Percentiles rank a stretch among this genome's conserved stretches.
phyloP scores from a whole-genome alignment of 2,888 invertebrate species.

The Stenolophus ochropezus region DNA sequence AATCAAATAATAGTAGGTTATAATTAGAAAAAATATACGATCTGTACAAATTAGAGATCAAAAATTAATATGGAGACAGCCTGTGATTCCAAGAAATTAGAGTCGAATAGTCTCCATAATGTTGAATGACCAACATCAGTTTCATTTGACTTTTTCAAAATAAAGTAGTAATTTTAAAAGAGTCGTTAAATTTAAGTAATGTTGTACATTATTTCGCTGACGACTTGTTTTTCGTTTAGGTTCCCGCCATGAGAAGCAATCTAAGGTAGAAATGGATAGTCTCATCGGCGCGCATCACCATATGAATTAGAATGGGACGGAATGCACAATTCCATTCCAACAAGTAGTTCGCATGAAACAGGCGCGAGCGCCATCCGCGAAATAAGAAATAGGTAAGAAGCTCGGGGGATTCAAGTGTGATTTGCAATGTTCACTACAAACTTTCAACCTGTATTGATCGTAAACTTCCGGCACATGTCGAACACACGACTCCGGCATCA shows the following conservation, averaged over 20 bases:
- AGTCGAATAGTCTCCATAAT: too few relatives aligned
- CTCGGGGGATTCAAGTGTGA: constrained; percentile 42
- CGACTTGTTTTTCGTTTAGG: too few relatives aligned
- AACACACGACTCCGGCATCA: not conserved
- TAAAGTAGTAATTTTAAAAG: too few relatives aligned
- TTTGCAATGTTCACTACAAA: constrained; percentile 55
- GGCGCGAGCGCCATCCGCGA: constrained; percentile 12
- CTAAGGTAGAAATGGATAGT: not conserved
- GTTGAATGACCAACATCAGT: too few relatives aligned
- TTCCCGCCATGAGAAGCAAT: not conserved
- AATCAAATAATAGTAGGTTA: too few relatives aligned
- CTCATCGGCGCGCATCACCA: not conserved
- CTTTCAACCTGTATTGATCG: constrained; percentile 57
- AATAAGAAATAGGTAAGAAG: constrained; percentile 48
- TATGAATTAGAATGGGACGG: not conserved
- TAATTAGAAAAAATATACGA: too few relatives aligned
- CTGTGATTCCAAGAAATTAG: too few relatives aligned
- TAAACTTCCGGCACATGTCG: constrained; percentile 40
- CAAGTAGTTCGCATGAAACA: constrained; percentile 38
- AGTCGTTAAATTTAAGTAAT: too few relatives aligned
- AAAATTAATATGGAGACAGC: too few relatives aligned
- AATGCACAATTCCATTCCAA: constrained; percentile 20
- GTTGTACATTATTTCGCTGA: too few relatives aligned
- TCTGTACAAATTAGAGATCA: too few relatives aligned
- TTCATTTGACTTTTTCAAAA: too few relatives aligned